Evolutionary conservation across 2,113 vertebrate species (phyloP).

Genomic region (Chamaea fasciata): DNA sequence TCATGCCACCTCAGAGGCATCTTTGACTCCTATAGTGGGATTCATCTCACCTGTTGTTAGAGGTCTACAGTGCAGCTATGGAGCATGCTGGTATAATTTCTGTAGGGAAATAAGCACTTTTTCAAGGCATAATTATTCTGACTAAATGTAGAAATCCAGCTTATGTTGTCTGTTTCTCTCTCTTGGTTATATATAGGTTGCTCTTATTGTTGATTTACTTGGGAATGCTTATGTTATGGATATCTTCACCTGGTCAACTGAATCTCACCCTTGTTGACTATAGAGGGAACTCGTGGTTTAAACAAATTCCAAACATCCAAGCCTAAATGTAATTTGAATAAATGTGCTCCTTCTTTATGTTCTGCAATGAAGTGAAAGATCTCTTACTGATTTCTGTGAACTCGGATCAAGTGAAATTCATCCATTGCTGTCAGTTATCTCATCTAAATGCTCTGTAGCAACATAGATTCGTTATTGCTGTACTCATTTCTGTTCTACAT

Average conservation of each 20-base stretch:
- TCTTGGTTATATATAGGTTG: neutral
- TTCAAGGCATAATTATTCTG: neutral
- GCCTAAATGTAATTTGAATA: neutral
- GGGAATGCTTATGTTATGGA: neutral
- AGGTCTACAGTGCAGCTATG: neutral
- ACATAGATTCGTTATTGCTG: neutral
- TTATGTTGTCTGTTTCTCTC: neutral
- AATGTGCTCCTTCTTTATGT: neutral
- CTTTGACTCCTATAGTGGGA: neutral
- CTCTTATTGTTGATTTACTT: neutral
- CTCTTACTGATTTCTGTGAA: neutral
- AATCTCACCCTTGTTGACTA: neutral
- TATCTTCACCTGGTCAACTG: neutral
- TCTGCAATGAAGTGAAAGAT: neutral
- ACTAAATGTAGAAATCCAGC: neutral
- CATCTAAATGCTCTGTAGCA: neutral
- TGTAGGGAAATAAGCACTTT: neutral
- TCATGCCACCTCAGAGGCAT: neutral
- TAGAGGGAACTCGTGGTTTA: neutral
- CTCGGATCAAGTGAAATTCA: neutral
- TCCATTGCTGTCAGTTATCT: neutral
- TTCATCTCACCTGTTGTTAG: neutral
- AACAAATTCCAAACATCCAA: neutral
- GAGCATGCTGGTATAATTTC: neutral
- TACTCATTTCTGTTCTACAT: neutral